Conservation (phyloP, 2,888 invertebrate species). For the Mimas tiliae region DNA sequence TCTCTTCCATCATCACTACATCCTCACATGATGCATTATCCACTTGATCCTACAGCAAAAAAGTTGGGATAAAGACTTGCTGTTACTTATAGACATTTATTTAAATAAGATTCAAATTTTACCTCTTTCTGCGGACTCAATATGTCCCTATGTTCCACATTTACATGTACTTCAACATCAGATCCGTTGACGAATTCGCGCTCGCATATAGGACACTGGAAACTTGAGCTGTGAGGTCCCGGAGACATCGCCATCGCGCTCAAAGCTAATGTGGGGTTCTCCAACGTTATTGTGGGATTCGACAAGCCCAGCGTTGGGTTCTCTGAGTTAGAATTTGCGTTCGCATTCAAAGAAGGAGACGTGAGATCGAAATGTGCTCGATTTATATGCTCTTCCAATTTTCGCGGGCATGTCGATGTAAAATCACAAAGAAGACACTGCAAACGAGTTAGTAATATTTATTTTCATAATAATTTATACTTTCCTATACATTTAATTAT, state of each 20-base stretch:
- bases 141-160: slow-evolving; percentile 93
- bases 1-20: slow-evolving; percentile 81
- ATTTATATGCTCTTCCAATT: slow-evolving; percentile 93
- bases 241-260: slow-evolving; percentile 78
- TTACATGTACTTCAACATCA: slow-evolving; percentile 93
- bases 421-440: slow-evolving; percentile 92
- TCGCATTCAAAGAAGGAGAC: slow-evolving; percentile 87
- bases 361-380: slow-evolving; percentile 93
- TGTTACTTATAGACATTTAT: too few relatives aligned
- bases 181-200: slow-evolving; percentile 89
- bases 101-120: slow-evolving; percentile 29
- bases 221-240: slow-evolving; percentile 78
- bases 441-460: slow-evolving; percentile 40
- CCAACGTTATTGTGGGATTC: slow-evolving; percentile 65
- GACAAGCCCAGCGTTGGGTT: slow-evolving; percentile 63
- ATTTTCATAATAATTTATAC: too few relatives aligned
- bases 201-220: slow-evolving; percentile 92
- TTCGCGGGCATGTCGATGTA: slow-evolving; percentile 88
- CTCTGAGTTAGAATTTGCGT: slow-evolving; percentile 65
- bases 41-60: slow-evolving; percentile 64
- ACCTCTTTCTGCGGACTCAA: slow-evolving; percentile 87
- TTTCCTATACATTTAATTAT: background rate
- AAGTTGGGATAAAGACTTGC: slow-evolving; percentile 32
- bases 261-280: slow-evolving; percentile 60
- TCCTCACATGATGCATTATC: slow-evolving; percentile 82